phyloP scores from a whole-genome alignment of 2,113 vertebrate genomes.

The Ploceus nigricollis region DNA sequence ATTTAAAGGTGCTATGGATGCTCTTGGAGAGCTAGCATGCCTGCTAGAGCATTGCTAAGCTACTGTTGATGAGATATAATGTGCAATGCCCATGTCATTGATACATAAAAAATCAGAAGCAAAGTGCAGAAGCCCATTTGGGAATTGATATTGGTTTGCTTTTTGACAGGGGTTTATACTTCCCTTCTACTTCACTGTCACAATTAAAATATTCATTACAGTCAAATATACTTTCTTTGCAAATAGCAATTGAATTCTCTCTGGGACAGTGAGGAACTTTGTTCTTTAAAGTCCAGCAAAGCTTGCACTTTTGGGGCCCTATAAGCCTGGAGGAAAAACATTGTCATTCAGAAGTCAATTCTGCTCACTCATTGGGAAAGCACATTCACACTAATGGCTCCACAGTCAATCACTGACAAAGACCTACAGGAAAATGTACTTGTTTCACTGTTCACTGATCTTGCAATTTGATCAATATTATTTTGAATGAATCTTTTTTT shows the following conservation, averaged over 20 bases:
- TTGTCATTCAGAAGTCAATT: slow-evolving; percentile 63
- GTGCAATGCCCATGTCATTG: neutral
- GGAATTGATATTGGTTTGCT: neutral
- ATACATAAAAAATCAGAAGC: neutral
- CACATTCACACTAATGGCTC: slow-evolving; percentile 46
- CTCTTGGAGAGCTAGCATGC: neutral
- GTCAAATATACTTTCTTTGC: neutral
- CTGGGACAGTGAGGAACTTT: neutral
- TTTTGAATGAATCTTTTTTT: slow-evolving; percentile 60
- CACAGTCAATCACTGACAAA: slow-evolving; percentile 45
- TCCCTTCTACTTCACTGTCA: neutral
- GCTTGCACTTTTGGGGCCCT: slow-evolving; percentile 25
- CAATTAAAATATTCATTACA: neutral
- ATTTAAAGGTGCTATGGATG: neutral
- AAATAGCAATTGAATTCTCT: neutral
- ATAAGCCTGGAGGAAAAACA: slow-evolving; percentile 38
- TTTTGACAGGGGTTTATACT: neutral
- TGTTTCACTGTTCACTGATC: slow-evolving; percentile 63
- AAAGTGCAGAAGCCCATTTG: neutral
- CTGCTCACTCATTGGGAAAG: slow-evolving; percentile 59
- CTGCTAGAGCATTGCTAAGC: neutral
- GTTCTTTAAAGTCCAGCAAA: slow-evolving; percentile 40
- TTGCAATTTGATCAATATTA: slow-evolving; percentile 69
- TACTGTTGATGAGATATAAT: neutral
- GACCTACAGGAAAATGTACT: slow-evolving; percentile 49